Conservation (phyloP, 92 coral and sea anemone genomes). For the Heteractis magnifica region DNA sequence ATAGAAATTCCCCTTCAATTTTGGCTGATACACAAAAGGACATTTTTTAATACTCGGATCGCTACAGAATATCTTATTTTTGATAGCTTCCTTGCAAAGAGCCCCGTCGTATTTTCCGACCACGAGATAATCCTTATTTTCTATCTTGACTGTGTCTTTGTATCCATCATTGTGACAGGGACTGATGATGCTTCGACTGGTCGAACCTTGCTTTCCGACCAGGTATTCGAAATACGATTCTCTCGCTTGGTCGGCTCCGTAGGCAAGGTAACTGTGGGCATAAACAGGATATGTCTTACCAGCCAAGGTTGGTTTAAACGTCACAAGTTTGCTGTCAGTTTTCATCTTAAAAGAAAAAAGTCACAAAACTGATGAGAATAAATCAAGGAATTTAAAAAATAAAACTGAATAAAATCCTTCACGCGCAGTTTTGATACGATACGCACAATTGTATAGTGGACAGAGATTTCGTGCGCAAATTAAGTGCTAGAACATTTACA, state of each 20-base stretch:
- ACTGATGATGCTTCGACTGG: conserved; percentile 6
- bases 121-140: conserved; percentile 8
- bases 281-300: conserved; percentile 32
- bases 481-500: no score
- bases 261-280: conserved; percentile 45
- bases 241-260: conserved; percentile 44
- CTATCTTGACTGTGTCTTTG: conserved; percentile 1
- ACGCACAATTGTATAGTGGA: no score
- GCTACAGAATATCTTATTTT: conserved; percentile 30
- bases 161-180: conserved; percentile 48
- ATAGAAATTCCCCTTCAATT: conserved; percentile 29
- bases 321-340: not conserved
- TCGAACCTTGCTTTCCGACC: not conserved
- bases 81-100: conserved; percentile 19
- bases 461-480: no score
- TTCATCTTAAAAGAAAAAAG: not conserved
- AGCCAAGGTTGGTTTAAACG: not conserved
- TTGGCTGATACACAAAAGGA: conserved; percentile 44
- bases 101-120: conserved; percentile 27
- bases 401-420: no score
- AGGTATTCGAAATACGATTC: conserved; percentile 22
- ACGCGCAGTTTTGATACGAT: no score
- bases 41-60: conserved; percentile 7
- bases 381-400: not conserved
- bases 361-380: not conserved